phyloP scores from a whole-genome alignment of 2,797 vertebrate species.

The Gallinago stenura region DNA sequence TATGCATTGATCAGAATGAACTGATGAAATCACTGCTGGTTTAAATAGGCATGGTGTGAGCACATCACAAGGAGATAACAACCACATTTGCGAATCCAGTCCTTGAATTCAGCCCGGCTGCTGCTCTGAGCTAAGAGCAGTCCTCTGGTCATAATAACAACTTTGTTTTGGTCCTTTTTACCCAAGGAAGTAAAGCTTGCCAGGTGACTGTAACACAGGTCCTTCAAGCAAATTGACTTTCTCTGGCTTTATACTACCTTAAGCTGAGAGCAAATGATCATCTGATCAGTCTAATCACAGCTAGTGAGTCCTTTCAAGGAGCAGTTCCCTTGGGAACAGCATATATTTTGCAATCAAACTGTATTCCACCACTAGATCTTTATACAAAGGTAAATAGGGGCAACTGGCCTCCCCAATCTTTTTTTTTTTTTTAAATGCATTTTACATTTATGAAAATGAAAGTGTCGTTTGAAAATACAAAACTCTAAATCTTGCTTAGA shows the following conservation, averaged over 20 bases:
- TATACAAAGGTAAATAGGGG: conserved; percentile 27
- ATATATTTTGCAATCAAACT: conserved; percentile 57
- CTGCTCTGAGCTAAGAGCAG: background rate
- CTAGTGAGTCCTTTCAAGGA: conserved; percentile 18
- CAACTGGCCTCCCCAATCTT: background rate
- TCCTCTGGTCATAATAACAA: background rate
- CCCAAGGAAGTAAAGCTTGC: background rate
- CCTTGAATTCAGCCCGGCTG: background rate
- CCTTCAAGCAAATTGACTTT: conserved; percentile 14
- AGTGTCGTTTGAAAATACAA: background rate
- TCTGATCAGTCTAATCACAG: conserved; percentile 21
- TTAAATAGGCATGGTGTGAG: background rate
- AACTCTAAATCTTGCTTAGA: background rate
- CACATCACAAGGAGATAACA: background rate
- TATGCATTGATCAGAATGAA: background rate
- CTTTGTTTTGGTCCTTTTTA: background rate
- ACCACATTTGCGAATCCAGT: accelerated
- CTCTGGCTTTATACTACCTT: background rate
- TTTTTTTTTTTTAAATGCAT: background rate
- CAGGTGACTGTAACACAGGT: background rate
- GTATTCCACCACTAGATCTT: background rate
- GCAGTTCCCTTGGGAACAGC: conserved; percentile 69
- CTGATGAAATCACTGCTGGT: background rate
- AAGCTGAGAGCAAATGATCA: conserved; percentile 10
- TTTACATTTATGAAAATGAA: conserved; percentile 20